These are phyloP conservation scores for Zosterops borbonicus DNA, from an alignment of 2,113 vertebrate genomes.

Conservation along the genomic window DNA sequence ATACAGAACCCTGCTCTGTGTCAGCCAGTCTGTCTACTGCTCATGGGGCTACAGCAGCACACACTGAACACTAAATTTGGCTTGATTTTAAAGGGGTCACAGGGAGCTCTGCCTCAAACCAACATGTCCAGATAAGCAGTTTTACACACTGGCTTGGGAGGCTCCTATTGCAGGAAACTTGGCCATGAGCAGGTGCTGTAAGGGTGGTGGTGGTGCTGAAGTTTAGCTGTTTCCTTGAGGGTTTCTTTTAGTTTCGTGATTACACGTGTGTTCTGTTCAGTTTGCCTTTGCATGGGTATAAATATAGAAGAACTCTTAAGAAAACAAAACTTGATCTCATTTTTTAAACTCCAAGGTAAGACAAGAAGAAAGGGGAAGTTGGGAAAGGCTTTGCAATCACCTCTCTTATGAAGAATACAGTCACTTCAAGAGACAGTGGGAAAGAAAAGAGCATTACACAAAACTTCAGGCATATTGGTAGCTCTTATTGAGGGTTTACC, in stretches of 20 bases:
- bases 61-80: not conserved
- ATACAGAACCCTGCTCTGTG: not conserved
- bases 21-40: not conserved
- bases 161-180: not conserved
- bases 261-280: not conserved
- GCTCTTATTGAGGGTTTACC: not conserved
- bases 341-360: not conserved
- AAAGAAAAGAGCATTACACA: not conserved
- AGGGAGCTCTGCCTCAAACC: not conserved
- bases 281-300: not conserved
- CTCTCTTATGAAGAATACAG: not conserved
- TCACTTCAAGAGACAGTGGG: not conserved
- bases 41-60: not conserved
- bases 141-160: not conserved
- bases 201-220: not conserved
- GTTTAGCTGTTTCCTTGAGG: not conserved
- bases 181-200: not conserved
- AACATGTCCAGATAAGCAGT: accelerated
- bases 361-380: not conserved
- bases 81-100: not conserved
- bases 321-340: not conserved
- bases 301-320: not conserved
- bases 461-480: not conserved
- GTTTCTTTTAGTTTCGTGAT: not conserved
- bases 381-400: not conserved